Evolutionary conservation across 2,888 invertebrate genomes (phyloP).

Genomic region (Synanthedon andrenaeformis): DNA sequence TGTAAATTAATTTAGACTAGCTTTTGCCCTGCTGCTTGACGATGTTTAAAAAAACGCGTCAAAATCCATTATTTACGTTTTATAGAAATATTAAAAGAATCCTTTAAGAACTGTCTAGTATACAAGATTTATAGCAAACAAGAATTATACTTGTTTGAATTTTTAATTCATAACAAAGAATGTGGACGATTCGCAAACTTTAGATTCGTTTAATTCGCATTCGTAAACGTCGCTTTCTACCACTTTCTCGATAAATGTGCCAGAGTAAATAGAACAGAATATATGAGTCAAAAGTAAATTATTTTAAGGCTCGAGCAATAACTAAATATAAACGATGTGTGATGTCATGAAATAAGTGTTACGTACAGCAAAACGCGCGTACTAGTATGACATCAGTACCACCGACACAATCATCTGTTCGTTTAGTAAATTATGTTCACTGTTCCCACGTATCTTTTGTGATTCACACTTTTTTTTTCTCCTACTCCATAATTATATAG

Average conservation of each 20-base stretch:
- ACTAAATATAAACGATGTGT: constrained; percentile 58
- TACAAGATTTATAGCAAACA: neutral
- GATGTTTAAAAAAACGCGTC: too few species aligned
- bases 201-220: too few species aligned
- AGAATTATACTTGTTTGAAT: constrained; percentile 25
- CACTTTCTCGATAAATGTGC: constrained; percentile 3
- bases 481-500: neutral
- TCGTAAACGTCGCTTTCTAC: constrained; percentile 3
- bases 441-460: constrained; percentile 28
- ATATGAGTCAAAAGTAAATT: constrained; percentile 40
- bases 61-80: too few species aligned
- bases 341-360: constrained; percentile 61
- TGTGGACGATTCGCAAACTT: constrained; percentile 1
- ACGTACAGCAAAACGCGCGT: constrained; percentile 50
- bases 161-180: constrained; percentile 7
- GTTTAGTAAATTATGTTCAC: constrained; percentile 35
- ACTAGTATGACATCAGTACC: constrained; percentile 57
- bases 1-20: too few species aligned
- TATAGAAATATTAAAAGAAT: too few species aligned
- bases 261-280: constrained; percentile 2
- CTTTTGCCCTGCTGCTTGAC: too few species aligned
- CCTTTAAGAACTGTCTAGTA: too few species aligned
- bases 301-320: constrained; percentile 54
- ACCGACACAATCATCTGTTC: constrained; percentile 42
- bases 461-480: neutral